phyloP scores from a whole-genome alignment of 2,113 vertebrate genomes.

The Ictalurus punctatus region DNA sequence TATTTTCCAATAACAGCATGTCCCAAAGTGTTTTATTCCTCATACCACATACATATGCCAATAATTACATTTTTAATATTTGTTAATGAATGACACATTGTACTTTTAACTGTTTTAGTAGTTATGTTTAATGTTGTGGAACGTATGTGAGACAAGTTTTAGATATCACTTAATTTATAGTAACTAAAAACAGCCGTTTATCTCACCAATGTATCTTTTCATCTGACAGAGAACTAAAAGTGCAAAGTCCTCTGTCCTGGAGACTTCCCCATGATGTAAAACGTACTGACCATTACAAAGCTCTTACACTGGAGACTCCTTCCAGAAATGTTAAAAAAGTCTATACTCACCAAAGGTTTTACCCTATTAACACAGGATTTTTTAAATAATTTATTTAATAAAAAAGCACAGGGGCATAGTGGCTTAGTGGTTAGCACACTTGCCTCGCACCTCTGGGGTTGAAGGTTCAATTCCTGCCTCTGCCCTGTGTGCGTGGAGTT shows the following conservation, averaged over 20 bases:
- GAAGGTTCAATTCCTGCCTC: too few relatives aligned
- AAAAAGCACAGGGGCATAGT: too few relatives aligned
- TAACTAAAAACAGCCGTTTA: not conserved
- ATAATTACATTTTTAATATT: too few relatives aligned
- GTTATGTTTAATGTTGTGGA: not conserved
- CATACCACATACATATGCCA: too few relatives aligned
- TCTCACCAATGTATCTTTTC: not conserved
- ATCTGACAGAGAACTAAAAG: not conserved
- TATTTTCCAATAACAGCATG: not conserved
- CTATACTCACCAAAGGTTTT: not conserved
- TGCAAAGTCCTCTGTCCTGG: not conserved
- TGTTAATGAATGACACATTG: not conserved
- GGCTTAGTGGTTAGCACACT: too few relatives aligned
- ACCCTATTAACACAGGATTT: not conserved
- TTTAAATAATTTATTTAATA: not conserved
- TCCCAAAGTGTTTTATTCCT: not conserved
- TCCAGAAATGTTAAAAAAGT: not conserved
- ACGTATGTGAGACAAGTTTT: not conserved
- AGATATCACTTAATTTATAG: not conserved
- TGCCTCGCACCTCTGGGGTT: too few relatives aligned
- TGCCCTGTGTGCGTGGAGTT: too few relatives aligned
- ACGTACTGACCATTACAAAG: not conserved
- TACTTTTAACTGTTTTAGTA: not conserved
- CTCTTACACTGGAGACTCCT: not conserved
- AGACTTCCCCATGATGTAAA: not conserved